Base-by-base conservation (phyloP, 2,888 invertebrate genomes). In the Aphidius colemani region DNA sequence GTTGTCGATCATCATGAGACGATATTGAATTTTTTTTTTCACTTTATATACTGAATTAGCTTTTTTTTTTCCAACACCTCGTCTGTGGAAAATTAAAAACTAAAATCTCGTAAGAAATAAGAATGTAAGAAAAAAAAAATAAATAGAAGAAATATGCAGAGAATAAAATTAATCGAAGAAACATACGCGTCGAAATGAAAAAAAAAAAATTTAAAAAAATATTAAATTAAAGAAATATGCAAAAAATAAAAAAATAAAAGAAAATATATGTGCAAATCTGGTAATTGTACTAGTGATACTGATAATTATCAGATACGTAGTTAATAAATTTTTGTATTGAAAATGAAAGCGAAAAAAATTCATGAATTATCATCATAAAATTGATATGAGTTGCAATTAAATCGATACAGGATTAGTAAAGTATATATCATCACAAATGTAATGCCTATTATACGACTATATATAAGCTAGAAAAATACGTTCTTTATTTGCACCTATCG, bases 401-500 rank as follows among this genome's bases (percentile, higher is more conserved):
- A 57, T 57, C 46, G 57, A 45, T 57, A 57, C 40, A 18, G 39
- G 39, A 46, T 57, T 57, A 11, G 46, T 57, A 57, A 57, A 57
- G 39, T 39, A 40, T 30, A 46, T 7, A 30, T 46, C 18, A 57
- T 57, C 46, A 45, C 39, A 39, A 10, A 7, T 39, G 7, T 11
- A 30, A 57, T 46, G 56, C 48, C 40, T 45, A 10, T 46, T 30
- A 45, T 57, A 30, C 30, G 3, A 4, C 0, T 4, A 2, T 30
- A 30, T 30, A 30, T 4, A 30, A 30, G 30, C 30, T 30, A 30
- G 5, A 30, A 45, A 64, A 64, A 59, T 55, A 59, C 49, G 55
- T 59, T 18, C 51, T 65, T 30, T 61, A 61, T 65, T 65, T 65
- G 61, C 65, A 65, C 65, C 61, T 65, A 61, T 61, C 65, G 65